A percentile compares a stretch with the other conserved stretches of the same genome.
These are phyloP conservation scores for Garra rufa DNA, from an alignment of 2,113 vertebrate genomes.

Conservation along the genomic window DNA sequence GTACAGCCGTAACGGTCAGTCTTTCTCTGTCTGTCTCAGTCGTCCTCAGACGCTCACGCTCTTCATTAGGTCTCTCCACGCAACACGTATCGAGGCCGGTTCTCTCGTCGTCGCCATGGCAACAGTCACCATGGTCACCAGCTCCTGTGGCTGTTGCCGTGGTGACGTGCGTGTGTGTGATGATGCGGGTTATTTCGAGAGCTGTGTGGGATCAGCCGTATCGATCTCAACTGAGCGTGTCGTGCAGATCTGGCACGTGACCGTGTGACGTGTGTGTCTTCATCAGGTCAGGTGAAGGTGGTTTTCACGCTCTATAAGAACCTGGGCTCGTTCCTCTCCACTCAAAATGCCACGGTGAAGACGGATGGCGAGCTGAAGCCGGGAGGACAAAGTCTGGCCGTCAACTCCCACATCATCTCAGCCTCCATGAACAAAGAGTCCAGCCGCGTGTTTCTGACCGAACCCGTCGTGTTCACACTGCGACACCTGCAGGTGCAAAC, in stretches of 20 bases:
- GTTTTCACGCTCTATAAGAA: slow-evolving; percentile 92
- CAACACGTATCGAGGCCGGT: not conserved
- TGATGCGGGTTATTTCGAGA: slow-evolving; percentile 6
- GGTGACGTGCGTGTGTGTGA: slow-evolving; percentile 67
- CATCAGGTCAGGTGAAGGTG: slow-evolving; percentile 83
- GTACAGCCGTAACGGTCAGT: slow-evolving; percentile 90
- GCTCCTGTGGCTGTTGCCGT: slow-evolving; percentile 8
- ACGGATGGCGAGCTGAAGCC: slow-evolving; percentile 74
- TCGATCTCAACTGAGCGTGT: not conserved
- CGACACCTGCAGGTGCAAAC: slow-evolving; percentile 84
- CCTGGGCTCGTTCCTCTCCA: slow-evolving; percentile 88
- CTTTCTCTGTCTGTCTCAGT: not conserved
- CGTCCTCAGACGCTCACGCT: not conserved
- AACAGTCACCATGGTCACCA: slow-evolving; percentile 3
- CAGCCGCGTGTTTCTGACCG: slow-evolving; percentile 89
- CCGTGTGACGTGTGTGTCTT: not conserved
- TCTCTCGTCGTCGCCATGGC: not conserved
- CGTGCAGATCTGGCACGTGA: not conserved
- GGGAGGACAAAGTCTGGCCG: slow-evolving; percentile 78
- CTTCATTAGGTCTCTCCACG: not conserved
- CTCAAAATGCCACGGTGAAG: slow-evolving; percentile 87
- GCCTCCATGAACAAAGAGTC: slow-evolving; percentile 93
- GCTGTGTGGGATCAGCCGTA: not conserved
- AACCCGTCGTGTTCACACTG: slow-evolving; percentile 90
- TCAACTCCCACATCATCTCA: slow-evolving; percentile 91